Evolutionary conservation across 2,888 invertebrate species (phyloP).

Genomic region (Smittia sp.): DNA sequence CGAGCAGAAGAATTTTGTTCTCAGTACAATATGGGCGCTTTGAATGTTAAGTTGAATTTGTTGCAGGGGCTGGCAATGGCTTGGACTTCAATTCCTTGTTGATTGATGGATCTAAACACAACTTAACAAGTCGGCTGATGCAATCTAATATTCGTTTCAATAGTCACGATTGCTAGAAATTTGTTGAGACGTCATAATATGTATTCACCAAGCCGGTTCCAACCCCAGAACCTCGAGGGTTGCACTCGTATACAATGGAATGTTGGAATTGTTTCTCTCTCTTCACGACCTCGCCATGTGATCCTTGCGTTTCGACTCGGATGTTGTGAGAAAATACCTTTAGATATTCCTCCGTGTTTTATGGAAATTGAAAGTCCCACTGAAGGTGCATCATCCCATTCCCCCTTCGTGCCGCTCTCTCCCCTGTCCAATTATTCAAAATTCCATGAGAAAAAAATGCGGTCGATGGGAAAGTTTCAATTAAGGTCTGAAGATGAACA

Average conservation of each 20-base stretch:
- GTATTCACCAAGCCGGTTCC: no score
- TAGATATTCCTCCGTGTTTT: background rate
- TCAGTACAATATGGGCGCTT: conserved; percentile 17
- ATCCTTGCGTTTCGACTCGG: background rate
- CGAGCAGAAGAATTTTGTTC: background rate
- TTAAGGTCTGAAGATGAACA: background rate
- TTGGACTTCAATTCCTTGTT: no score
- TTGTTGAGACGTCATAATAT: no score
- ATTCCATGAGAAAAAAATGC: conserved; percentile 35
- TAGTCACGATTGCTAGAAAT: no score
- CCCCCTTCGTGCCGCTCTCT: background rate
- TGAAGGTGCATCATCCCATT: conserved; percentile 33
- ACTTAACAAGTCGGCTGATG: no score
- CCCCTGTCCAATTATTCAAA: conserved; percentile 2
- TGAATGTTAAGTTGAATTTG: background rate
- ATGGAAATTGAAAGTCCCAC: conserved; percentile 6
- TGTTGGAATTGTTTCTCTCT: conserved; percentile 25
- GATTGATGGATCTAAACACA: no score
- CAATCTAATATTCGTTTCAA: no score
- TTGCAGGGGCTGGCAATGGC: no score
- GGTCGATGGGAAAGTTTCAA: conserved; percentile 38
- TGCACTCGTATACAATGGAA: background rate
- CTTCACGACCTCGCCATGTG: conserved; percentile 8
- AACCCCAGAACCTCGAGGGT: background rate
- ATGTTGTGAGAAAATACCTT: conserved; percentile 19